Evolutionary conservation across 1,140 invertebrate species (phyloP).

Genomic region (Tetragonula clypearis): DNA sequence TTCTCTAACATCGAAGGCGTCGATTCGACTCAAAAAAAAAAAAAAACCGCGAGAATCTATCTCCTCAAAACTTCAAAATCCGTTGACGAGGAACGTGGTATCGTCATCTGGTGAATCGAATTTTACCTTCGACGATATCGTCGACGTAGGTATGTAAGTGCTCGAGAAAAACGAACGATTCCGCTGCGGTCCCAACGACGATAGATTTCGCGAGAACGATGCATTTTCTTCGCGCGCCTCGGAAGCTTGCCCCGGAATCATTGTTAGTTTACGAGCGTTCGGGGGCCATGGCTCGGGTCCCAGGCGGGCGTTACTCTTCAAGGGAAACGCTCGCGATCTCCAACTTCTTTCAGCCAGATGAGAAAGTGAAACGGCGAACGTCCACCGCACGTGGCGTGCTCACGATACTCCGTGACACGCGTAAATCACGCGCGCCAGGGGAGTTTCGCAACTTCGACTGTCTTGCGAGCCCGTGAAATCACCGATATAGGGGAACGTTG

Average conservation of each 20-base stretch:
- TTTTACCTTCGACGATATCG: neutral
- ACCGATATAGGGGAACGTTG: slow-evolving; percentile 40
- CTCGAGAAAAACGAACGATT: neutral
- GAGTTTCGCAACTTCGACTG: slow-evolving; percentile 57
- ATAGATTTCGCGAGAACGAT: neutral
- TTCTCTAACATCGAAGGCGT: neutral
- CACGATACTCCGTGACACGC: slow-evolving; percentile 61
- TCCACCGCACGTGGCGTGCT: slow-evolving; percentile 57
- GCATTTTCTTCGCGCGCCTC: neutral
- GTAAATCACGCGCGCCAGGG: slow-evolving; percentile 60
- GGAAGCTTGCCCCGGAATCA: neutral
- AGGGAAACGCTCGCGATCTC: neutral
- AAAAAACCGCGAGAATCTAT: neutral
- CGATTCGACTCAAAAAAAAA: neutral
- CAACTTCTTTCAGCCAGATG: slow-evolving; percentile 40
- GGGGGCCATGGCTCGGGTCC: neutral
- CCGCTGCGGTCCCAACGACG: neutral
- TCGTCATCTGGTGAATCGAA: neutral
- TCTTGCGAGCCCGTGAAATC: slow-evolving; percentile 59
- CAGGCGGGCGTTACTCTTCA: slow-evolving; percentile 32
- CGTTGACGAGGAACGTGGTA: no score
- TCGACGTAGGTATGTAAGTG: neutral
- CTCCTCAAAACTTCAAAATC: neutral
- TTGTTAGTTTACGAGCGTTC: slow-evolving; percentile 47
- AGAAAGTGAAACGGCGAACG: slow-evolving; percentile 58